Evolutionary conservation across 1,140 invertebrate genomes (phyloP).

Genomic region (Agrilus planipennis): DNA sequence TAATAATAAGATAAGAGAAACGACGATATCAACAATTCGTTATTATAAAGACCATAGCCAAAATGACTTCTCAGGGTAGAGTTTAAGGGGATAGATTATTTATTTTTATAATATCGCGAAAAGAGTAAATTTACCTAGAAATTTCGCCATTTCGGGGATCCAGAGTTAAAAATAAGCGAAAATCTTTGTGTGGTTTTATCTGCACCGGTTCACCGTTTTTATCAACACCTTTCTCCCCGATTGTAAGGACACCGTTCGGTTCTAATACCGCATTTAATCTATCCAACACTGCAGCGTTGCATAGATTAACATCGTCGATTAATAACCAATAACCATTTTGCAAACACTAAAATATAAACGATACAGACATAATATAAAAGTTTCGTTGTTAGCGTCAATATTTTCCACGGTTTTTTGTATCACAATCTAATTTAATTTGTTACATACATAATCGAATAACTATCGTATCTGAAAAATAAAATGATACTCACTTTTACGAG

Average conservation of each 20-base stretch:
- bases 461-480: no score
- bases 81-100: no score
- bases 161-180: slow-evolving; percentile 90
- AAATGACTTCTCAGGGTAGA: no score
- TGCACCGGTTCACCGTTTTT: slow-evolving; percentile 55
- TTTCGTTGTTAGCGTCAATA: no score
- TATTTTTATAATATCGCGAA: no score
- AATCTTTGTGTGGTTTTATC: slow-evolving; percentile 79
- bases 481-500: slow-evolving; percentile 61
- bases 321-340: slow-evolving; percentile 81
- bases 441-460: no score
- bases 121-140: slow-evolving; percentile 53
- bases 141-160: slow-evolving; percentile 91
- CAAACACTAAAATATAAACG: slow-evolving; percentile 53
- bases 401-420: no score
- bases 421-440: no score
- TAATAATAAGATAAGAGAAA: no score
- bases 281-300: slow-evolving; percentile 92
- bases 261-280: slow-evolving; percentile 91
- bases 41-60: no score
- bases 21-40: no score
- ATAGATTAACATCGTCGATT: slow-evolving; percentile 95
- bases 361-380: no score
- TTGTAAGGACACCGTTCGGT: slow-evolving; percentile 74
- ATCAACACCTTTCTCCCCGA: slow-evolving; percentile 84